Evolutionary conservation across 2,113 vertebrate species (phyloP).

Genomic region (Atractosteus spatula): DNA sequence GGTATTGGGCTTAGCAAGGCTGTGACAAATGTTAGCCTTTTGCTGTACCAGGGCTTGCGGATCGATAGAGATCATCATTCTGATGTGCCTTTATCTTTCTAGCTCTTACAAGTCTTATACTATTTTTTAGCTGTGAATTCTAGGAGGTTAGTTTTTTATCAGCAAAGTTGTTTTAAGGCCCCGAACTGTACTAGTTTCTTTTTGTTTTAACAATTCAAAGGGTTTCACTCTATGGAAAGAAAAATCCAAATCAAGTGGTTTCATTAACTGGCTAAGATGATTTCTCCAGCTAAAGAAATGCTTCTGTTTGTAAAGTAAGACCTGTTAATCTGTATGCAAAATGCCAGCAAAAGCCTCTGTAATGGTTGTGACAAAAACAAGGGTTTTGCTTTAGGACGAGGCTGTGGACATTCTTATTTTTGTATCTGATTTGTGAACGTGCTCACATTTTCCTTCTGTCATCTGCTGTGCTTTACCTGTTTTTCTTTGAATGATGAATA

Average conservation of each 20-base stretch:
- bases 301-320: too few species aligned
- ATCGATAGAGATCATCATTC: constrained; percentile 75
- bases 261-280: too few species aligned
- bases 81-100: constrained; percentile 70
- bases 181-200: not conserved
- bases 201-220: too few species aligned
- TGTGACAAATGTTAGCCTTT: constrained; percentile 68
- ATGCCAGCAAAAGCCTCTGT: too few species aligned
- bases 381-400: too few species aligned
- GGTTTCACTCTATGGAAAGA: too few species aligned
- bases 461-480: not conserved
- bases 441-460: not conserved
- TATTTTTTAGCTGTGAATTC: constrained; percentile 61
- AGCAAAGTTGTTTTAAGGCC: constrained; percentile 4
- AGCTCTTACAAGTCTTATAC: constrained; percentile 60
- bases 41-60: constrained; percentile 63
- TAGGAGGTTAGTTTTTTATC: constrained; percentile 26
- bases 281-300: too few species aligned
- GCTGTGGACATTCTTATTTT: not conserved
- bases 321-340: too few species aligned
- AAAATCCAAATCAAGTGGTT: too few species aligned
- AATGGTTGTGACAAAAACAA: too few species aligned
- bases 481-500: not conserved
- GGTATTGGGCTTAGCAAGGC: constrained; percentile 59
- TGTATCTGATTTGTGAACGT: not conserved